Percentiles rank a stretch among this genome's conserved stretches.
Evolutionary conservation across 2,113 vertebrate genomes (phyloP).

Genomic region (Rhagologus leucostigma): DNA sequence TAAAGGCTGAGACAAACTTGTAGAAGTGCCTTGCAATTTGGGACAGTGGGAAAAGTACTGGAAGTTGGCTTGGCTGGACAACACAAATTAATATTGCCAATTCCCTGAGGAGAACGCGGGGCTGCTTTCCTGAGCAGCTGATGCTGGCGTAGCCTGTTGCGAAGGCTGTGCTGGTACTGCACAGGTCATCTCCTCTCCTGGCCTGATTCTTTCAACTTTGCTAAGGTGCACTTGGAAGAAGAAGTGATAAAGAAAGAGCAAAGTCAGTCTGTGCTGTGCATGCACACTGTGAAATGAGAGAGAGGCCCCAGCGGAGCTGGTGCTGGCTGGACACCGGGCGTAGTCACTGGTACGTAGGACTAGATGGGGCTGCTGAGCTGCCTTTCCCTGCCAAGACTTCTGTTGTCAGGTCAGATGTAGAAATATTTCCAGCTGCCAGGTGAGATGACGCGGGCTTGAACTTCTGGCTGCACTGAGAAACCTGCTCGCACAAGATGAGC

Average conservation of each 20-base stretch:
- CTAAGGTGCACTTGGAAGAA: neutral
- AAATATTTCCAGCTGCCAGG: neutral
- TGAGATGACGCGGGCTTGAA: neutral
- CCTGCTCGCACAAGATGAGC: fast-evolving
- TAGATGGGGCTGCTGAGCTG: constrained; percentile 27
- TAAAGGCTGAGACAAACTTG: neutral
- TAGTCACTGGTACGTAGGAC: neutral
- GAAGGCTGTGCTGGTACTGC: neutral
- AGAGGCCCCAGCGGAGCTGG: fast-evolving
- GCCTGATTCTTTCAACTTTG: neutral
- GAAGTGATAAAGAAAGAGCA: neutral
- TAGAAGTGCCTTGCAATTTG: neutral
- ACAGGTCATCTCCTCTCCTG: neutral
- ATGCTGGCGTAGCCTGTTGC: fast-evolving
- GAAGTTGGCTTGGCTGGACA: neutral
- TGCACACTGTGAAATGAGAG: fast-evolving
- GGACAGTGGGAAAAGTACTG: neutral
- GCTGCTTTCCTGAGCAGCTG: neutral
- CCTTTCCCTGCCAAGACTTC: neutral
- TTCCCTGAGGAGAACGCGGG: fast-evolving
- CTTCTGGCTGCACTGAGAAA: neutral
- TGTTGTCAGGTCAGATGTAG: neutral
- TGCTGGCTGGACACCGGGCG: fast-evolving
- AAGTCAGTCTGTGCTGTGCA: neutral
- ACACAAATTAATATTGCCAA: neutral